Base-by-base conservation (phyloP, 2,888 invertebrate genomes). In the Leucophenga montana region DNA sequence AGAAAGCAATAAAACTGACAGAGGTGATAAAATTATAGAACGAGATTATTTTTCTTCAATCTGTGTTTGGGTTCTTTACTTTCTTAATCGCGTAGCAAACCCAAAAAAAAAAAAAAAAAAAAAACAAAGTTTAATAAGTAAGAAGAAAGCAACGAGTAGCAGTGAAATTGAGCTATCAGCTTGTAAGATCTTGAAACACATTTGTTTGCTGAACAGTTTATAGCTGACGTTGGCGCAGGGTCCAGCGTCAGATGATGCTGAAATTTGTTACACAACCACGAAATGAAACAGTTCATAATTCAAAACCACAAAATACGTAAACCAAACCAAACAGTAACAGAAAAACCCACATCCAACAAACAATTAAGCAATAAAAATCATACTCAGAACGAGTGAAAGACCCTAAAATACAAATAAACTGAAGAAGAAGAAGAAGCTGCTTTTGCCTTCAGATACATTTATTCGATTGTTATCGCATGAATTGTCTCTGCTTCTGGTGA, bases 1-100 rank as follows among this genome's bases (percentile, higher is more conserved):
- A 76, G 71, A 78, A 77, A 72, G 72, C 75, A 78, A 83, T 80
- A 83, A 85, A 84, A 82, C 31, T 80, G 84, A 79, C 78, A 77
- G 71, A 76, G 76, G 85, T 86, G 83, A 86, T 86, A 86, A 86
- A 86, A 87, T 87, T 84, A 83, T 79, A 77, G 76, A 82, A 86
- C 79, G 78, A 86, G 74, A 79, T 78, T 75, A 85, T 86, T 82
- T 79, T 81, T 82, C 70, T 66, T 31, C 14, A 57, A 39, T 57
- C 14, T 39, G 39, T 6, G 18, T 50, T 50, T 39, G 39, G 50
- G 18, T 50, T 50, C 18, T 50, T 50, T 50, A 16, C 50, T 50
- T 50, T 50, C 18, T 50, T 50, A 1, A n/a, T 46, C n/a, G 13
- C 18, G 56, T 31, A 20, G 67, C 48, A 64, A 64, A 48, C 14